Evolutionary conservation across 2,113 vertebrate species (phyloP).

Genomic region (Scopus umbretta): DNA sequence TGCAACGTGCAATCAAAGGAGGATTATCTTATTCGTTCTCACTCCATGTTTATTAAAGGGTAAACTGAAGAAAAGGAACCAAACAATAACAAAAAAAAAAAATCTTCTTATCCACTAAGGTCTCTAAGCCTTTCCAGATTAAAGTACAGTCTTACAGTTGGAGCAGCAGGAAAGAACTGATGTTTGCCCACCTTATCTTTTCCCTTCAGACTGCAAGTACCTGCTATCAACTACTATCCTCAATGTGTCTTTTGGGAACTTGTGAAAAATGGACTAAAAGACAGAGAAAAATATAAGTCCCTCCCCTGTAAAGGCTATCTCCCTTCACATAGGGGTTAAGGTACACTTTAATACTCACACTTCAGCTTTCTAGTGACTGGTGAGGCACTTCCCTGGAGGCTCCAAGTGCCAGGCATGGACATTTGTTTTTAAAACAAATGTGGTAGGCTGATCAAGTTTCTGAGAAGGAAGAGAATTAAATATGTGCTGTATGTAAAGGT

Average conservation of each 20-base stretch:
- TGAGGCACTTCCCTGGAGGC: not conserved
- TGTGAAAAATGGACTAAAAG: not conserved
- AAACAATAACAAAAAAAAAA: not conserved
- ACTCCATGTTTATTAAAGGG: not conserved
- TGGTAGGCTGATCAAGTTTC: fast-evolving
- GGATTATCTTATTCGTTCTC: not conserved
- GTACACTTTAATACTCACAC: not conserved
- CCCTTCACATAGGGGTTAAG: not conserved
- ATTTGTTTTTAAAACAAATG: not conserved
- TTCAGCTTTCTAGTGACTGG: not conserved
- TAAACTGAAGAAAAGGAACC: not conserved
- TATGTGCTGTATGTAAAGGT: not conserved
- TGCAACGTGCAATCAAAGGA: not conserved
- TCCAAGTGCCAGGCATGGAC: not conserved
- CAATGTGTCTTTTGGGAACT: not conserved
- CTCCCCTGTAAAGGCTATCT: not conserved
- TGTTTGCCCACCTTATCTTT: not conserved
- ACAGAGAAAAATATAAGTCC: not conserved
- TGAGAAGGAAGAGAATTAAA: not conserved
- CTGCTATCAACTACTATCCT: not conserved
- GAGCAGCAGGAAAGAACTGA: not conserved
- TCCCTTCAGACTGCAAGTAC: not conserved
- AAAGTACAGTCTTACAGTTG: not conserved
- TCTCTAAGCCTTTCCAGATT: not conserved
- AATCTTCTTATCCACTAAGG: not conserved